These are phyloP conservation scores for Jordanella pulchra DNA, from an alignment of 2,797 vertebrate species.

Conservation along the genomic window DNA sequence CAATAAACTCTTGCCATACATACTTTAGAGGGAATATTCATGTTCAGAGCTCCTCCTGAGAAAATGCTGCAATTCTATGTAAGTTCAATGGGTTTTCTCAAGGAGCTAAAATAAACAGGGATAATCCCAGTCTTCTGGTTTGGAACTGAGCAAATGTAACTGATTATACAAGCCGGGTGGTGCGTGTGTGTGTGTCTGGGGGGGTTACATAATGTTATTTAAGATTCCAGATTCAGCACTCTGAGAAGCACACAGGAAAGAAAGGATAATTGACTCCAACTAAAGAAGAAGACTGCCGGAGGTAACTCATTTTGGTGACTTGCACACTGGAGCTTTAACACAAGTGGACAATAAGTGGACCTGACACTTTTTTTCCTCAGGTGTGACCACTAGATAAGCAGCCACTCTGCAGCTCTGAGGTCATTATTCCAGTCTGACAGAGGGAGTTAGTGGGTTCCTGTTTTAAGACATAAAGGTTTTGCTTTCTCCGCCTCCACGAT, in stretches of 20 bases:
- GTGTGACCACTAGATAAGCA: constrained; percentile 46
- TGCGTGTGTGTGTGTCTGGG: background rate
- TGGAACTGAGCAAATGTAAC: background rate
- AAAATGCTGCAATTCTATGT: constrained; percentile 26
- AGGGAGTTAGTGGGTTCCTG: constrained; percentile 15
- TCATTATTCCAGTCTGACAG: constrained; percentile 46
- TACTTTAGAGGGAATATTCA: constrained; percentile 5
- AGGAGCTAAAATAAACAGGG: constrained; percentile 29
- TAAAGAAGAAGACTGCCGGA: constrained; percentile 12
- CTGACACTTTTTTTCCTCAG: constrained; percentile 43
- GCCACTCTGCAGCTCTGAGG: constrained; percentile 35
- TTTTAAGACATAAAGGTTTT: constrained; percentile 1
- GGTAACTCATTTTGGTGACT: constrained; percentile 21
- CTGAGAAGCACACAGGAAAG: constrained; percentile 19
- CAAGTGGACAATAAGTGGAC: constrained; percentile 52
- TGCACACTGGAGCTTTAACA: constrained; percentile 21
- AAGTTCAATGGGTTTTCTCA: constrained; percentile 18
- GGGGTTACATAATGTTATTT: constrained; percentile 27
- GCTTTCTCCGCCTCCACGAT: background rate
- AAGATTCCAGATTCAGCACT: constrained; percentile 24
- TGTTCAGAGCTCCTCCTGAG: constrained; percentile 10
- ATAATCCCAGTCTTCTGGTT: constrained; percentile 20
- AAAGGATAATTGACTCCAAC: constrained; percentile 7
- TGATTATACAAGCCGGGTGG: constrained; percentile 1
- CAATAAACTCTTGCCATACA: constrained; percentile 8